Evolutionary conservation across 1,140 invertebrate genomes (phyloP).

Genomic region (Trichonephila clavipes): DNA sequence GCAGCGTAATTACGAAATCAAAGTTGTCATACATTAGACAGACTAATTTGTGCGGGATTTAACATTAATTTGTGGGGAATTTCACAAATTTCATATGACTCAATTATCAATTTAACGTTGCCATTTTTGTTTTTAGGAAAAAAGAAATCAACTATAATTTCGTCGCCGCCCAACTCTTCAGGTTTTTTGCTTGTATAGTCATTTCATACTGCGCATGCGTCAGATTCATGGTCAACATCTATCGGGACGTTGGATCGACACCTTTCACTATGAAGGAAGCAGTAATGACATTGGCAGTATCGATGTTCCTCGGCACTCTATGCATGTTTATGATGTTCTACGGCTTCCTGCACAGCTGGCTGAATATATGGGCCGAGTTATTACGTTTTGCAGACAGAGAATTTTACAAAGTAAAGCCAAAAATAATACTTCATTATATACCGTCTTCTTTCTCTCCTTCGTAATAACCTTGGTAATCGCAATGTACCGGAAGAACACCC

Average conservation of each 20-base stretch:
- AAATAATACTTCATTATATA: background rate
- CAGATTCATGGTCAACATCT: constrained; percentile 87
- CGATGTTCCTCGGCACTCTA: constrained; percentile 88
- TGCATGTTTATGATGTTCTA: constrained; percentile 90
- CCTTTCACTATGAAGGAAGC: constrained; percentile 84
- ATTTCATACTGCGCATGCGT: constrained; percentile 90
- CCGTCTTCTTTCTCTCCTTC: too few species aligned
- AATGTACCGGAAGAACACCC: too few species aligned
- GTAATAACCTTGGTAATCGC: too few species aligned
- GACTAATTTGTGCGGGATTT: too few species aligned
- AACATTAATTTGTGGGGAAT: too few species aligned
- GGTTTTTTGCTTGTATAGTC: constrained; percentile 89
- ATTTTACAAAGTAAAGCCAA: constrained; percentile 87
- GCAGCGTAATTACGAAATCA: too few species aligned
- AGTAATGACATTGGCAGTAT: constrained; percentile 86
- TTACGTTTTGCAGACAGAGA: constrained; percentile 91
- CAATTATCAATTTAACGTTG: background rate
- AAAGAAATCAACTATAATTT: constrained; percentile 87
- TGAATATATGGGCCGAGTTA: constrained; percentile 94
- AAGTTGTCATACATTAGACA: too few species aligned
- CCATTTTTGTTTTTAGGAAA: constrained; percentile 82
- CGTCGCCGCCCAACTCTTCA: constrained; percentile 86
- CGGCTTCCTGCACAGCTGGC: constrained; percentile 91
- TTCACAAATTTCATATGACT: too few species aligned
- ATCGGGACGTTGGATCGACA: constrained; percentile 86